Evolutionary conservation across 1,140 invertebrate species (phyloP), one percentile per base, ranked within the genome.

Genomic region (Ephestia elutella): DNA sequence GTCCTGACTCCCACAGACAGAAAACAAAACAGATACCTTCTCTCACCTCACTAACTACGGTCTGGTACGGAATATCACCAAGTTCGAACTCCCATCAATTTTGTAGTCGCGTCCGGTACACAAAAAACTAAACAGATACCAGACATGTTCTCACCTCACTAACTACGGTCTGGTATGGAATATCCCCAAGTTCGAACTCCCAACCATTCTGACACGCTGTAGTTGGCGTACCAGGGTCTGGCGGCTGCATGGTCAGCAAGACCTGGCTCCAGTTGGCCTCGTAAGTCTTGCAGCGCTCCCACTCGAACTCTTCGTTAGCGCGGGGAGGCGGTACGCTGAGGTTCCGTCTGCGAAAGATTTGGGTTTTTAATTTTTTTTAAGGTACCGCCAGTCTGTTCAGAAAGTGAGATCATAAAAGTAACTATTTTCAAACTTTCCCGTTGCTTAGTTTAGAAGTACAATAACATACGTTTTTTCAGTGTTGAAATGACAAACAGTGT

Each of bases 1-100:
- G n/a, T n/a, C n/a, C n/a, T n/a, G n/a, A n/a, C n/a, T n/a, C n/a
- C n/a, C n/a, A n/a, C n/a, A n/a, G n/a, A n/a, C n/a, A n/a, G n/a
- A n/a, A n/a, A n/a, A n/a, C n/a, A n/a, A n/a, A n/a, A n/a, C n/a
- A n/a, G n/a, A n/a, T n/a, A n/a, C n/a, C n/a, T 25, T 25, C 21
- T 7, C 21, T 25, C 21, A 25, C 21, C 21, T 25, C 21, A 25
- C 21, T 25, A 15, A 93, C 92, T 28, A 94, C 91, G 3, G 93
- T 93, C 3, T 89, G 72, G 70, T 94, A 94, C 0, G 93, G 92
- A 25, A 94, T 90, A 49, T 92, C 92, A 0, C 60, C 88, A 82
- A 85, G 66, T 81, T 95, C 91, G 70, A 94, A 95, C 71, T 94
- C 92, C 93, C 93, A 94, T 38, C 93, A 93, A 65, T 91, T 63